Evolutionary conservation across 2,888 invertebrate species (phyloP).

Genomic region (Chelonus formosanus): DNA sequence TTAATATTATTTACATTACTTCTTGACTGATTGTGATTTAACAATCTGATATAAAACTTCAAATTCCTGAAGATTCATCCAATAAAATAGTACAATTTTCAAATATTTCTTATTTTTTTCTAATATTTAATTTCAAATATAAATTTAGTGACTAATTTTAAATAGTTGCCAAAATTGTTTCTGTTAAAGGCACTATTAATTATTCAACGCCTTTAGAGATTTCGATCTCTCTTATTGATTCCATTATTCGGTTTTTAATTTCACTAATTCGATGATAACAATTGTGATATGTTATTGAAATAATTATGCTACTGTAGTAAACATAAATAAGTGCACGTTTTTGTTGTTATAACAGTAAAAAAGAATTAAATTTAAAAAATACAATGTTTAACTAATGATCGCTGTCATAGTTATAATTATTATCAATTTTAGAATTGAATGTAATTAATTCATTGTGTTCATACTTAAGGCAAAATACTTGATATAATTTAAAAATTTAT

Average conservation of each 20-base stretch:
- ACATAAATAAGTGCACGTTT: too few species aligned
- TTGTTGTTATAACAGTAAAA: too few species aligned
- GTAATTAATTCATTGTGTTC: too few species aligned
- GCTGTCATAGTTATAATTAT: too few species aligned
- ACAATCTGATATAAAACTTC: constrained; percentile 15
- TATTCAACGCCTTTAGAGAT: constrained; percentile 20
- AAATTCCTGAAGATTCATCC: too few species aligned
- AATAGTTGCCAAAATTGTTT: constrained; percentile 5
- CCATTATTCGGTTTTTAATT: neutral
- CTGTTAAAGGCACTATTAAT: constrained; percentile 31
- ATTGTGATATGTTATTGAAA: too few species aligned
- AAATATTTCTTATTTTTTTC: constrained; percentile 12
- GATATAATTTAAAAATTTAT: too few species aligned
- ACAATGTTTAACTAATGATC: too few species aligned
- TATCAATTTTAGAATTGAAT: too few species aligned
- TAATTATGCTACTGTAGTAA: too few species aligned
- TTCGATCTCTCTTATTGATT: neutral
- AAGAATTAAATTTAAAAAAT: too few species aligned
- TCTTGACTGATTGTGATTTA: constrained; percentile 3
- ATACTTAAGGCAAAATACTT: too few species aligned
- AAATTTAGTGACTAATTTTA: constrained; percentile 10
- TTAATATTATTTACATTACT: constrained; percentile 16
- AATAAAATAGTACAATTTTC: neutral
- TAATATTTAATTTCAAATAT: neutral
- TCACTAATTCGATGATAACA: neutral